These are phyloP conservation scores for Odontomyia ornata DNA, from an alignment of 2,888 invertebrate species.

Conservation along the genomic window DNA sequence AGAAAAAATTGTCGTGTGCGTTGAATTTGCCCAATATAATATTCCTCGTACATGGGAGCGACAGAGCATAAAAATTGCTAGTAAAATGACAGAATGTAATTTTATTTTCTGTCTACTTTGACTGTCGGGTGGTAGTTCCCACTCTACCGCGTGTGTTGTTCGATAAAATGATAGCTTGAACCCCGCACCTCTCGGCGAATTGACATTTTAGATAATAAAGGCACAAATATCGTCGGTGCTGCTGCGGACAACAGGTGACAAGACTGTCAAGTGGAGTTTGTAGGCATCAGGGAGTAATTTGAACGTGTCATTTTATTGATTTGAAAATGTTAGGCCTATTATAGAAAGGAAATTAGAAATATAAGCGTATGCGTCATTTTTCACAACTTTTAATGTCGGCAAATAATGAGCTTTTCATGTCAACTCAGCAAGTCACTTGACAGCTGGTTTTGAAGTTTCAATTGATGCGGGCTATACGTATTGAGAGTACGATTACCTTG, in stretches of 20 bases:
- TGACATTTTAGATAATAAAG: conserved; percentile 26
- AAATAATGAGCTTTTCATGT: too few species aligned
- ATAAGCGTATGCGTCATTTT: too few species aligned
- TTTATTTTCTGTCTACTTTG: neutral
- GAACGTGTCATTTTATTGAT: neutral
- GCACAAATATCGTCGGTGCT: neutral
- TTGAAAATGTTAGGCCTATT: neutral
- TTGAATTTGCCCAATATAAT: neutral
- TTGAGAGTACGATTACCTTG: too few species aligned
- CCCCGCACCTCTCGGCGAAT: neutral
- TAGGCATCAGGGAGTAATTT: neutral
- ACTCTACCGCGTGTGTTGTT: too few species aligned
- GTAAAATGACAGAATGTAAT: conserved; percentile 1
- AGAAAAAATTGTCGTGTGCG: neutral
- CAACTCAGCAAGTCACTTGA: too few species aligned
- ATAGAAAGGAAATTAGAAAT: too few species aligned
- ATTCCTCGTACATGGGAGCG: neutral
- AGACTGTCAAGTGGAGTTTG: neutral
- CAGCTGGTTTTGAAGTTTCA: too few species aligned
- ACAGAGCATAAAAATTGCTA: neutral
- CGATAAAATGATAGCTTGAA: too few species aligned
- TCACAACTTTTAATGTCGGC: too few species aligned
- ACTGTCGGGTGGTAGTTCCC: neutral
- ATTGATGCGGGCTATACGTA: too few species aligned
- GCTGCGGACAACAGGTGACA: conserved; percentile 5